These are phyloP conservation scores for Calyptomena viridis DNA, from an alignment of 2,113 vertebrate species.

Conservation along the genomic window DNA sequence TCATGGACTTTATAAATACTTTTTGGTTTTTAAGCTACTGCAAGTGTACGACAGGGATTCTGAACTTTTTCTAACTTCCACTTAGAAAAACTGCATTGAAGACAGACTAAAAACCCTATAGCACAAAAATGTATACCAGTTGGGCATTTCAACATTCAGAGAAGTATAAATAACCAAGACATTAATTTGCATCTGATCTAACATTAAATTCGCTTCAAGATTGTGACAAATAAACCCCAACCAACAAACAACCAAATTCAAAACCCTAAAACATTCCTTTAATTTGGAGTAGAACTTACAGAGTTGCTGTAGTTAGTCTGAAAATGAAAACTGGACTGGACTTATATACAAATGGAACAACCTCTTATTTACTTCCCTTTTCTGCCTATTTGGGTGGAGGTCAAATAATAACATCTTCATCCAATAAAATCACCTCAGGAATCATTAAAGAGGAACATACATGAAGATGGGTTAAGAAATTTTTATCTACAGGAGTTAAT, in stretches of 20 bases:
- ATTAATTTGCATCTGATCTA: neutral
- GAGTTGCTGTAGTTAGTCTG: neutral
- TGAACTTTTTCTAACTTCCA: neutral
- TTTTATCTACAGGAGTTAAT: neutral
- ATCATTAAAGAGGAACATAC: neutral
- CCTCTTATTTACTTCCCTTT: neutral
- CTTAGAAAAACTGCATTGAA: neutral
- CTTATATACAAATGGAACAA: fast-evolving
- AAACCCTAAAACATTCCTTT: neutral
- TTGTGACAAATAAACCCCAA: fast-evolving
- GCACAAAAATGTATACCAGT: neutral
- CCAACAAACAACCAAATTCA: neutral
- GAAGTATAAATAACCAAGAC: neutral
- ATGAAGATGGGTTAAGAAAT: neutral
- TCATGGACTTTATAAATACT: neutral
- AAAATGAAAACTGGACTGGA: neutral
- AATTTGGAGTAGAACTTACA: neutral
- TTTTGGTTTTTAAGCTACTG: neutral
- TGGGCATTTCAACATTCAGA: neutral
- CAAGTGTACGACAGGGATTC: neutral
- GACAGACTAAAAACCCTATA: neutral
- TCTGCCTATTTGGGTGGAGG: neutral
- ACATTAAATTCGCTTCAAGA: neutral
- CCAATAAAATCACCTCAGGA: neutral
- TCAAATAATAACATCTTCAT: neutral